These are phyloP conservation scores for Parelbella ahira DNA, from an alignment of 2,888 invertebrate genomes.

Conservation along the genomic window DNA sequence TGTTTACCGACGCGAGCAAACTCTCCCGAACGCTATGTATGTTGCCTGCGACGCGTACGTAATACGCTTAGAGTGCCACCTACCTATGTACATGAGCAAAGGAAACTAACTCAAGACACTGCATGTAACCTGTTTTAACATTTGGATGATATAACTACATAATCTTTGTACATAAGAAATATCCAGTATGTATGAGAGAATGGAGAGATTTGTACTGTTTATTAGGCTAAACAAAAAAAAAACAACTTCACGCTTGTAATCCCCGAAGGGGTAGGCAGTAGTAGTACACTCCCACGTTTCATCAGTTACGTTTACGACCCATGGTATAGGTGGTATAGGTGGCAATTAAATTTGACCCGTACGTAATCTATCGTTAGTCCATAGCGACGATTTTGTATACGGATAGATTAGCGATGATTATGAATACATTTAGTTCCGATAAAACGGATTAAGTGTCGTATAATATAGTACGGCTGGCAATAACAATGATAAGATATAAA, in stretches of 20 bases:
- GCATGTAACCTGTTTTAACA: constrained; percentile 1
- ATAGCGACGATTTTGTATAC: no score
- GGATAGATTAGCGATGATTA: no score
- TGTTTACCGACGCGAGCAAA: constrained; percentile 12
- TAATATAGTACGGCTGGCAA: constrained; percentile 1
- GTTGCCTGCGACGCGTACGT: constrained; percentile 2
- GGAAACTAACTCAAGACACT: no score
- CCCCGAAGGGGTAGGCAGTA: no score
- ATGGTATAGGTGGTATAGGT: no score
- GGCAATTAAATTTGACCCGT: background rate
- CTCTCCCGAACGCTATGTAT: constrained; percentile 4
- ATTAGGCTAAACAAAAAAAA: background rate
- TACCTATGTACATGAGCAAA: background rate
- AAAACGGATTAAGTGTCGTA: background rate
- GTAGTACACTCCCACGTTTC: no score
- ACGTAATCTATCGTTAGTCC: constrained; percentile 7
- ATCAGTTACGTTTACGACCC: no score
- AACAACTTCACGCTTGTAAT: no score
- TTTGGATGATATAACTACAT: background rate
- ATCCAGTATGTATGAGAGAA: no score
- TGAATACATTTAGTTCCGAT: constrained; percentile 5
- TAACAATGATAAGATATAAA: constrained; percentile 4
- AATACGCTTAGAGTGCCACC: constrained; percentile 1
- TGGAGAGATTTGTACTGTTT: no score
- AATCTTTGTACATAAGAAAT: background rate